Base-by-base conservation (phyloP, 2,797 vertebrate genomes). In the Anas flavirostris region DNA sequence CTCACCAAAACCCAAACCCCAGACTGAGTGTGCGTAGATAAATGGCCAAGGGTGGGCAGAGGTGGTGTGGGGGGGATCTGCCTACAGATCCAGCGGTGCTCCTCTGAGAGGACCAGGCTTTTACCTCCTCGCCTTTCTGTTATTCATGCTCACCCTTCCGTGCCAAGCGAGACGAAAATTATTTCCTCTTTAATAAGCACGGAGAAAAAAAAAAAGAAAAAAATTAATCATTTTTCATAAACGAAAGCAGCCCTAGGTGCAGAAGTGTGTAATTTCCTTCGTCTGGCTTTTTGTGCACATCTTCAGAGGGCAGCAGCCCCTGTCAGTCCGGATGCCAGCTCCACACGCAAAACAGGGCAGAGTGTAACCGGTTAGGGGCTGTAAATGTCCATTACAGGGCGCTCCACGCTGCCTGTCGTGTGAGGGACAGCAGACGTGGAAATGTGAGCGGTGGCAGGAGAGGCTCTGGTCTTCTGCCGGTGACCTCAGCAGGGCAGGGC, bases 1-100 rank as follows among this genome's bases (percentile, higher is more conserved):
- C 48, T 91, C 17, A 25, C 0, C 11, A 10, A 75, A 53, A 64
- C 33, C 77, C 52, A 41, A 72, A 53, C 16, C 26, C 35, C 69
- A 59, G 55, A 43, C 26, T 44, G 48, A 67, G 10, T 12, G 14
- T 3, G 35, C 0, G 0, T 5, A 48, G 43, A 19, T 28, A 70
- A 80, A 56, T 26, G 28, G n/a, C 48, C 72, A 68, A 48, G 64
- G 44, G 66, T 14, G 14, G 29, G 21, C 17, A 67, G 15, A 75
- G 1, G 1, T 0, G 0, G 8, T 9, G 23, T 5, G 75, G 39
- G 43, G 19, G 4, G 9, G 7, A 16, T 39, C 37, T 73, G 22
- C 33, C 50, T 43, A 25, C 33, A 55, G 37, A 35, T 28, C 18
- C 56, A 76, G 74, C 2, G 1, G 10, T n/a, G 39, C 8, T 88